Evolutionary conservation across 2,888 invertebrate genomes (phyloP), one percentile per base, ranked within the genome.

Genomic region (Salticus scenicus): DNA sequence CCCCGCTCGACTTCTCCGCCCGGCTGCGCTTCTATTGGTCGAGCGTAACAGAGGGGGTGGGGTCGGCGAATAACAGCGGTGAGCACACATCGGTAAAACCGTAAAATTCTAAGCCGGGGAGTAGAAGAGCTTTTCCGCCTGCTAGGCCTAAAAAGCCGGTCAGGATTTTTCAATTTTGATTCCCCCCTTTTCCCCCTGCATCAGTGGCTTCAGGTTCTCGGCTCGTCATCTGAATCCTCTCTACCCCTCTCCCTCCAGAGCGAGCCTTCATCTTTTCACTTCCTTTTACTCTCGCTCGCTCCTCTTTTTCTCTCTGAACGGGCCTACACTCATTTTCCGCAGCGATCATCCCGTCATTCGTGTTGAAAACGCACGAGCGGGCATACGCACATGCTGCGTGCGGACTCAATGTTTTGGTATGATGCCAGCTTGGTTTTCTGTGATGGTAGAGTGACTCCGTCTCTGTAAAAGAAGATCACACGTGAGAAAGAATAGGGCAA

Each of bases 141-240:
- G 57, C 75, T 51, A 30, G 51, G 31, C 41, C 64, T 73, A 67
- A 77, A 75, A 79, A 79, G 85, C 74, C 74, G 79, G 85, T 85
- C 70, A 63, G 85, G 78, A 85, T 85, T 85, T 84, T 77, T 84
- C 83, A 77, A 84, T 84, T 84, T 84, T 64, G 76, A 33, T 20
- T 17, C 24, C 57, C 20, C 71, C 24, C 72, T 10, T 12, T 28
- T 30, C 37, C 64, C 31, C 24, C 10, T 27, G 17, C 57, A 5
- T 57, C 57, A 24, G 57, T 57, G 57, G 57, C 28, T 28, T 37
- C 28, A 47, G 47, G 71, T 42, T 28, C 24, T 27, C 28, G 20
- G 33, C 47, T 57, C 31, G 20, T 7, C 17, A 51, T 31, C 75
- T 14, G 37, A 20, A 17, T 67, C 27, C 51, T 20, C 63, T 28